Base-by-base conservation (phyloP, 2,113 vertebrate genomes). In the Promerops cafer region DNA sequence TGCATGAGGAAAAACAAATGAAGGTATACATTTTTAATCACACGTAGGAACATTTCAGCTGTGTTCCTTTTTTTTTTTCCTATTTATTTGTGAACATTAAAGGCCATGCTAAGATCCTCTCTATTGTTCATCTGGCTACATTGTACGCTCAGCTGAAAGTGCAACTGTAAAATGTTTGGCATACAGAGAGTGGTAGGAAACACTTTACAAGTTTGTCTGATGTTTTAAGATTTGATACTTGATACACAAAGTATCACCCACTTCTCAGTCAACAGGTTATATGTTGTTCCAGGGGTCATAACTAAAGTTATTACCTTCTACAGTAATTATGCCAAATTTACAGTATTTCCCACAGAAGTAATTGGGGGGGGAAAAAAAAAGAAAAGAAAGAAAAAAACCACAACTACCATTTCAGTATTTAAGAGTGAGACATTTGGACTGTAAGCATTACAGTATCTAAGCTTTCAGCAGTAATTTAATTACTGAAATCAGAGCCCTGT, bases 11-110 rank as follows among this genome's bases (percentile, higher is more conserved):
- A 78, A 95, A 96, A 88, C 84, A 95, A 96, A 94, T 49, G 39
- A 91, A 90, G 24, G 56, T 54, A 82, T 77, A 76, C 70, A 83
- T 89, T 94, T 96, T 94, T 93, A 93, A 95, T 93, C 79, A 65
- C n/a, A 76, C 22, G 31, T 1, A 50, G 50, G 65, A 54, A 91
- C 59, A 78, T 39, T 83, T 85, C 83, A 83, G 33, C 40, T 69
- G 44, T 39, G 47, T 44, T 44, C 30, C 7, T 42, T 30, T 70
- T 19, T 35, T n/a, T 49, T 53, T 24, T 57, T 53, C 3, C 23
- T 66, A 31, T 84, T 76, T 93, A 56, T 68, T 88, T 87, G 52
- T 1, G 19, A 68, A 49, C 19, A 21, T n/a, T 63, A n/a, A 50
- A 79, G 45, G 74, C 40, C 6, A 0, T 20, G 16, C 45, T 59